Evolutionary conservation across 1,140 invertebrate genomes (phyloP), one percentile per base, ranked within the genome.

Genomic region (Bombus impatiens): DNA sequence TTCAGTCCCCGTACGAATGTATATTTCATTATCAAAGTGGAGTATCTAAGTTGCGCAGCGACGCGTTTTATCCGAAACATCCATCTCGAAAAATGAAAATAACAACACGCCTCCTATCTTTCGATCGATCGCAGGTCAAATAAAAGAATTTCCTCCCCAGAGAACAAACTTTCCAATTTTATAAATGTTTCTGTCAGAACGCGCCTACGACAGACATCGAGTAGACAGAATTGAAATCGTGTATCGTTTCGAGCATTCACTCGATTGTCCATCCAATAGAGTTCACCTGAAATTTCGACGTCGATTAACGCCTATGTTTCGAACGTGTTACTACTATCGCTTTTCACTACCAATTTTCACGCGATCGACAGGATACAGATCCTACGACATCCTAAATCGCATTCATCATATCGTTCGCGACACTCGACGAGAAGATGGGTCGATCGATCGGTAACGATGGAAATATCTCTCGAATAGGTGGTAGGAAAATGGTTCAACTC

Each of bases 401-500:
- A 32, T 67, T 32, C 65, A 2, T 18, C 65, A 0, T 32, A n/a
- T 32, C 6, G 18, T 67, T 8, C 13, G n/a, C 65, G 12, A 15
- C 15, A n/a, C 13, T 68, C 67, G 22, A 70, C 35, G 22, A 10
- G 18, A 70, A 32, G 32, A 40, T 37, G 67, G 37, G 1, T 35
- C 0, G 32, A 37, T 2, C 18, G 18, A 68, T 72, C 40, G 70
- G 28, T 72, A 42, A 40, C 37, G 70, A 72, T 42, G 12, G 28
- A 3, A 13, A n/a, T 28, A 5, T 35, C 28, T 62, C 9, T 62
- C 59, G 59, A 62, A 3, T 92, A 97, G 96, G 95, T 96, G 57
- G 96, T 97, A 44, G 96, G 96, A 0, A 96, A 96, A 89, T 97
- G 96, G 96, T 96, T 97, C 94, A 95, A 96, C 85, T 94, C 94